phyloP scores from a whole-genome alignment of 2,797 vertebrate species.

The Cossypha polioptera region DNA sequence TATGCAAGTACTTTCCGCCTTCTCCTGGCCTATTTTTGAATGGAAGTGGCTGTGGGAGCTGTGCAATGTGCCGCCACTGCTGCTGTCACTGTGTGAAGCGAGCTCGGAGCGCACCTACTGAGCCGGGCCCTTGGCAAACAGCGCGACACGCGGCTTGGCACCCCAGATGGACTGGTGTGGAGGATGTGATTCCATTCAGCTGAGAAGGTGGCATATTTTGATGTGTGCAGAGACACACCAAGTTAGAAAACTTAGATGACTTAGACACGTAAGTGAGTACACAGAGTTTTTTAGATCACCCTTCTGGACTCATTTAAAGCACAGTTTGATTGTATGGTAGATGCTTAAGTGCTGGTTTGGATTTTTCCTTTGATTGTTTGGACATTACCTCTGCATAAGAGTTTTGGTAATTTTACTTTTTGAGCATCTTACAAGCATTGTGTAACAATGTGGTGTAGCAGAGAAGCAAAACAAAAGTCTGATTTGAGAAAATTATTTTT shows the following conservation, averaged over 20 bases:
- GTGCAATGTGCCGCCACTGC: not conserved
- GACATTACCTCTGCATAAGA: not conserved
- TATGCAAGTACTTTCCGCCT: conserved; percentile 50
- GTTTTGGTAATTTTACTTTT: not conserved
- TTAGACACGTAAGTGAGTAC: not conserved
- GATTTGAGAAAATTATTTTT: not conserved
- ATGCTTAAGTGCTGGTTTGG: not conserved
- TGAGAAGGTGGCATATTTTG: not conserved
- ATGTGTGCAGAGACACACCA: not conserved
- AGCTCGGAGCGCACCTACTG: not conserved
- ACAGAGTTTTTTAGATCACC: not conserved
- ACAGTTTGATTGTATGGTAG: not conserved
- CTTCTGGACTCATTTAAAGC: not conserved
- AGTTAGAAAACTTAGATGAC: not conserved
- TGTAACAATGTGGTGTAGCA: not conserved
- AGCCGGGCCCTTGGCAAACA: not conserved
- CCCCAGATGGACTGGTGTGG: not conserved
- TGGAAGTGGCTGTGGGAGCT: not conserved
- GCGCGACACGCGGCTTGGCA: fast-evolving
- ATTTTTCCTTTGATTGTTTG: not conserved
- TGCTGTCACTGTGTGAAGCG: not conserved
- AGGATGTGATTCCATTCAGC: not conserved
- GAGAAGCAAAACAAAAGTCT: not conserved
- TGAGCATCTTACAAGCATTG: not conserved
- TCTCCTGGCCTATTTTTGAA: conserved; percentile 37